A percentile compares a stretch with the other conserved stretches of the same genome.
Conservation (phyloP, 2,797 vertebrate genomes). For the Pipistrellus pipistrellus region DNA sequence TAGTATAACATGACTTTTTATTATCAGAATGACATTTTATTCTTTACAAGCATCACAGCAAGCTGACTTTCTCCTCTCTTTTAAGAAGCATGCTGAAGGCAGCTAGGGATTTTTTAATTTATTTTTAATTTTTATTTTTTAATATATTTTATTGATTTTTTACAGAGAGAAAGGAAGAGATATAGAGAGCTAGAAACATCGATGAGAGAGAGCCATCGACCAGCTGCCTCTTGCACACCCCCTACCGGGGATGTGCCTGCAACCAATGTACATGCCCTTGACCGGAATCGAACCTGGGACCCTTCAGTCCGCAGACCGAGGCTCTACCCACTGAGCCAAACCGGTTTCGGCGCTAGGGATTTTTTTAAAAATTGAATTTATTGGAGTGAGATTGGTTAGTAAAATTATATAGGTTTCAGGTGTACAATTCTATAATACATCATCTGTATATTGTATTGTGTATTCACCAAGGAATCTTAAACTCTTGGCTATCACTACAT, state of each 20-base stretch:
- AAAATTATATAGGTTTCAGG: neutral
- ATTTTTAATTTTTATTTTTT: no score
- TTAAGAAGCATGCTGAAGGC: neutral
- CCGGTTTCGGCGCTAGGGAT: neutral
- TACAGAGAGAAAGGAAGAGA: no score
- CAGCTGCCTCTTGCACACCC: no score
- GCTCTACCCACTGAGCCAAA: no score
- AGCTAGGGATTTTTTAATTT: neutral
- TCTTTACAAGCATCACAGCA: constrained; percentile 15
- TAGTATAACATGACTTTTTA: neutral
- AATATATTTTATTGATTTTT: no score
- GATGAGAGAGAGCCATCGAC: no score
- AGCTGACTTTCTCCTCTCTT: neutral
- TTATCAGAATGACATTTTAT: constrained; percentile 48
- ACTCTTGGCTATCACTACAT: neutral
- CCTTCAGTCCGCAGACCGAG: no score
- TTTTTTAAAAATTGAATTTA: neutral
- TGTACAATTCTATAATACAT: neutral
- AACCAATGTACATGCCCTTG: no score
- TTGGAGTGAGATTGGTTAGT: neutral
- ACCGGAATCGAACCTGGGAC: no score
- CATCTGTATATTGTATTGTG: neutral
- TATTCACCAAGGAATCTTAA: neutral
- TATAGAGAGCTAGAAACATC: no score
- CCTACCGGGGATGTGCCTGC: no score